Percentiles rank a stretch among this genome's conserved stretches.
Evolutionary conservation across 2,888 invertebrate species (phyloP).

Genomic region (Pinctada fucata): DNA sequence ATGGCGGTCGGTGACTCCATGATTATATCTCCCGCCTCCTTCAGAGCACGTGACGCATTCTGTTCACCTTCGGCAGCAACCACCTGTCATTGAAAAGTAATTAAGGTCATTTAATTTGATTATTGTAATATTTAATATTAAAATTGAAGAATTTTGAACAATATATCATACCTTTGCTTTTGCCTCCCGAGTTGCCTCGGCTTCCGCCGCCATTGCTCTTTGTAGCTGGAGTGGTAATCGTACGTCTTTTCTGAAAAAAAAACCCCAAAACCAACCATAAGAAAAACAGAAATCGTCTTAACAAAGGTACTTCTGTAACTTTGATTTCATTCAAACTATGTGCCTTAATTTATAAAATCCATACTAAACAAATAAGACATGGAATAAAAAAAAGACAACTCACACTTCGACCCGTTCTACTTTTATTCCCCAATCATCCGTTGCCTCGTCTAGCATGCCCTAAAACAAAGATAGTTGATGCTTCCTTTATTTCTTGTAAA

Average conservation of each 20-base stretch:
- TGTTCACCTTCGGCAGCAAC: constrained; percentile 75
- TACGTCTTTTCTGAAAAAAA: constrained; percentile 68
- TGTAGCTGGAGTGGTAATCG: constrained; percentile 71
- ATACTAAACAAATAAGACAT: not conserved
- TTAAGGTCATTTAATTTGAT: too few relatives aligned
- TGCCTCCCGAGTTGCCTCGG: constrained; percentile 74
- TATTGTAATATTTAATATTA: too few relatives aligned
- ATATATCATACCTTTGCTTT: constrained; percentile 65
- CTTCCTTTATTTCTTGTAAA: not conserved
- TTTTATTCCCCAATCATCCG: constrained; percentile 78
- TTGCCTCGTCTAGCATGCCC: constrained; percentile 77
- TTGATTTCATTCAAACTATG: too few relatives aligned
- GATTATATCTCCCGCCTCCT: constrained; percentile 92
- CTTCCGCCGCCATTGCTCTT: constrained; percentile 76
- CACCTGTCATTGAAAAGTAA: constrained; percentile 75
- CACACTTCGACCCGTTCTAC: constrained; percentile 77
- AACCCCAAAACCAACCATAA: too few relatives aligned
- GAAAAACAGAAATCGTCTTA: too few relatives aligned
- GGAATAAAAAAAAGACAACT: constrained; percentile 47
- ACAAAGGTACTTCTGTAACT: too few relatives aligned
- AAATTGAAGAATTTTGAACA: too few relatives aligned
- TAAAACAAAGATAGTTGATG: constrained; percentile 40
- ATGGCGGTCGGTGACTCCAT: constrained; percentile 88
- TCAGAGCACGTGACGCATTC: constrained; percentile 87
- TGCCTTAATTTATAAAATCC: too few relatives aligned